Base-by-base conservation (phyloP, 2,888 invertebrate species). In the Chymomyza amoena region DNA sequence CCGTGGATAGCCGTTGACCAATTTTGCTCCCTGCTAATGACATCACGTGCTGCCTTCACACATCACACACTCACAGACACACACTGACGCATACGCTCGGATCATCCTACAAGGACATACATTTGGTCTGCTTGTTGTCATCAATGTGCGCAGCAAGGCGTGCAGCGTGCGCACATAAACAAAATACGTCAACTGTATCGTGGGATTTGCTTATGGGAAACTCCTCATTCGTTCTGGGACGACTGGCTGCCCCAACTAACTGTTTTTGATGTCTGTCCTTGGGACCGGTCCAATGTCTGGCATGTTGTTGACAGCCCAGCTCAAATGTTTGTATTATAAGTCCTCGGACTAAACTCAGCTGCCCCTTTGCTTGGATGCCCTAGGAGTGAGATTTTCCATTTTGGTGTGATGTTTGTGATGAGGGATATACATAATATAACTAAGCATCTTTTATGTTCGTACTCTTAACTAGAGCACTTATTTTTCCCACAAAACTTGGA, bases 161-260 rank as follows among this genome's bases (percentile, higher is more conserved):
- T n/a, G 32, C 36, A 18, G 57, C 15, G 28, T 57, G 54, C 60
- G 36, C 69, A 72, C 84, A 84, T 84, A 81, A 81, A 83, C 83
- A 84, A 84, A 83, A 83, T 81, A 83, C 81, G 73, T 84, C 84
- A 84, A 78, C 70, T 78, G 77, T 73, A 68, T 74, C 68, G 66
- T 45, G 45, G 61, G 50, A 39, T 61, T 61, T 45, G 50, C 16
- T 74, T 74, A 62, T 68, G 71, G 75, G 75, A 66, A 45, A 32
- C 32, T 32, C 1, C 32, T 32, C 32, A 7, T 4, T 25, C 25
- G 25, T 61, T 70, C 66, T 36, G 9, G 36, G 36, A 36, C n/a
- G n/a, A n/a, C 56, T 10, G 3, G 62, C 62, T 59, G 61, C 57
- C 70, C 36, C 45, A 57, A 57, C 61, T 2, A 18, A 15, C 51